Base-by-base conservation (phyloP, 1,140 invertebrate species). In the Lerema accius region DNA sequence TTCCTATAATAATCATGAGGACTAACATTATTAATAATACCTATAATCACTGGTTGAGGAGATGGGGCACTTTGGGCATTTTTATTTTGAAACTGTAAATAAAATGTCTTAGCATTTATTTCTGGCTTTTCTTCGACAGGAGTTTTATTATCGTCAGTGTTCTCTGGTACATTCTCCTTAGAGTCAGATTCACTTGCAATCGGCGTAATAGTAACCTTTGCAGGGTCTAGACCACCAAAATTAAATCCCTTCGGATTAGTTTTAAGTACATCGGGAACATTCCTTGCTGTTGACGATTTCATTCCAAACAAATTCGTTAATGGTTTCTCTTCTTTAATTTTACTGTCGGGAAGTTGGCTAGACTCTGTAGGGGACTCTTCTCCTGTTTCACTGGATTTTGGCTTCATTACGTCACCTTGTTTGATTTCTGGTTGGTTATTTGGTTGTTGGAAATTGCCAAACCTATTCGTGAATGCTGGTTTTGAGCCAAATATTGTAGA, bases 201-300 rank as follows among this genome's bases (percentile, higher is more conserved):
- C 15, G 43, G 40, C 60, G 74, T 74, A 16, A 56, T 56, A 9
- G 26, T 28, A n/a, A 46, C 10, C 9, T 32, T 46, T 39, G 56
- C 14, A 5, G 32, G 48, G 50, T 82, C 77, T 15, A 48, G 17
- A 67, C 80, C 77, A 4, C 61, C 63, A 46, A 78, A 73, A 10
- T 59, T 51, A 4, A 72, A 59, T 5, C 62, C 53, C 65, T 67
- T 63, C 3, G 63, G 59, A 55, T 69, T 65, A 50, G 50, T 67
- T 65, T 80, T 82, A 11, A 82, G 15, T 9, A 83, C 69, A 63
- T 84, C 81, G 13, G 82, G 82, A 32, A 79, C 74, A 63, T 80
- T 83, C 71, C 67, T 66, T 1, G 70, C 64, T 0, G 72, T 61
- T 4, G 71, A 43, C 6, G 62, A 35, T 65, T 80, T 81, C 10